Percentiles rank a stretch among this genome's conserved stretches.
Conservation (phyloP, 1,140 invertebrate species). For the Ruditapes philippinarum region DNA sequence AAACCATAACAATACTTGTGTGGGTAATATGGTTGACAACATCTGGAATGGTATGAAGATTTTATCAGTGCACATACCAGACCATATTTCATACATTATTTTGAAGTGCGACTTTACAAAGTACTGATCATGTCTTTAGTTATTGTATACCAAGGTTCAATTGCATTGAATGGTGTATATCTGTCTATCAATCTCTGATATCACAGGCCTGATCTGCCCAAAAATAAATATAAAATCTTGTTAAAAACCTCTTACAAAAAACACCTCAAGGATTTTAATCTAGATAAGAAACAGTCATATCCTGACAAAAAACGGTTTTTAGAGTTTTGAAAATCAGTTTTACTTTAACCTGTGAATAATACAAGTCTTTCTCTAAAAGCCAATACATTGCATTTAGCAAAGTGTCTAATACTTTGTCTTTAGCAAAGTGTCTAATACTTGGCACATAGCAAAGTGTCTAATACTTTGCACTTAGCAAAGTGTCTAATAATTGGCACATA, state of each 20-base stretch:
- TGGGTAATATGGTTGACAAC: neutral
- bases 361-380: too few relatives aligned
- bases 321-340: neutral
- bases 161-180: neutral
- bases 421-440: too few relatives aligned
- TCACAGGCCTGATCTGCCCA: neutral
- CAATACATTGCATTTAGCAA: too few relatives aligned
- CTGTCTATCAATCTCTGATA: neutral
- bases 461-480: too few relatives aligned
- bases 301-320: neutral
- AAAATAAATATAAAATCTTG: neutral
- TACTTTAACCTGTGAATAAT: too few relatives aligned
- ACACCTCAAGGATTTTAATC: too few relatives aligned
- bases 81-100: neutral
- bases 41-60: neutral
- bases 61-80: neutral
- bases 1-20: too few relatives aligned
- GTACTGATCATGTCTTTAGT: neutral
- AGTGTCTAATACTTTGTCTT: too few relatives aligned
- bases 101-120: neutral
- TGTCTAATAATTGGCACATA: too few relatives aligned
- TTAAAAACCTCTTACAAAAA: neutral
- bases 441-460: too few relatives aligned
- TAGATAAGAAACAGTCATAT: neutral
- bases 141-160: neutral